Evolutionary conservation across 1,140 invertebrate genomes (phyloP).

Genomic region (Meteorus sp.): DNA sequence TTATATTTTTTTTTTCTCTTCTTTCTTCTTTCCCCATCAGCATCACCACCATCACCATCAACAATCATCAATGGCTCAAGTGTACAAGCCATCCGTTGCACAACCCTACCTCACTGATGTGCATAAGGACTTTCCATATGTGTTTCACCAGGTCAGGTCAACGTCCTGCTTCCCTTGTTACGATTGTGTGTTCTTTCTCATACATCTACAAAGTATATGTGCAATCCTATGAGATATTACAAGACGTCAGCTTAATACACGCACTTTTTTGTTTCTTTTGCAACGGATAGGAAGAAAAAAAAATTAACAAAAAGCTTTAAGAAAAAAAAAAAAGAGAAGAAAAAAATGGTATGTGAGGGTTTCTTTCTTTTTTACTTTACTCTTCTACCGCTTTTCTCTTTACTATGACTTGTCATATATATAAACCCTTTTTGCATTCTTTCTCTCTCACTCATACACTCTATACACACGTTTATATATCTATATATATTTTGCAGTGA

Average conservation of each 20-base stretch:
- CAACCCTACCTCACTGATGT: not conserved
- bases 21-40: not conserved
- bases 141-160: conserved; percentile 61
- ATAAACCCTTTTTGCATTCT: not conserved
- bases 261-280: conserved; percentile 16
- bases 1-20: not conserved
- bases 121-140: conserved; percentile 54
- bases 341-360: not conserved
- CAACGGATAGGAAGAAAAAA: conserved; percentile 22
- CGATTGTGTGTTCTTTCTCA: conserved; percentile 14
- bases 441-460: not conserved
- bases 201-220: not conserved
- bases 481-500: not conserved
- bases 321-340: conserved; percentile 7
- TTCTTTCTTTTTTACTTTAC: not conserved
- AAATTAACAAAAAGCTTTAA: conserved; percentile 13
- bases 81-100: no score
- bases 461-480: no score
- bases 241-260: conserved; percentile 10
- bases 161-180: conserved; percentile 47
- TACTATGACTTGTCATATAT: not conserved
- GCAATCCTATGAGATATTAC: conserved; percentile 15
- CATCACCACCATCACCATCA: conserved; percentile 13
- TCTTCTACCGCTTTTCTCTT: not conserved
- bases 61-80: not conserved